phyloP scores from a whole-genome alignment of 2,797 vertebrate genomes.

The Poecilia picta region DNA sequence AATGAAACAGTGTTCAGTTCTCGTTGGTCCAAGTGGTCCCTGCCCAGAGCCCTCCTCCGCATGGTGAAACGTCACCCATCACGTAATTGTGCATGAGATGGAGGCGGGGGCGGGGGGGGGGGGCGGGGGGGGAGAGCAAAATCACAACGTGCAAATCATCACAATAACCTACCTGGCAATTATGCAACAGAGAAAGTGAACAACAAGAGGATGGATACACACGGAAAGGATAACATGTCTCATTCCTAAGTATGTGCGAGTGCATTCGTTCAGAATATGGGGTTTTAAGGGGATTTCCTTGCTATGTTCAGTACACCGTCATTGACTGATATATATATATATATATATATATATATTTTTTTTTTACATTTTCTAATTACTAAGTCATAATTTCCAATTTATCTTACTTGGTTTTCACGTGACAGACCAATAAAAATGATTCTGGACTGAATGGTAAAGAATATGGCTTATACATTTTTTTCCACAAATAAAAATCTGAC shows the following conservation, averaged over 20 bases:
- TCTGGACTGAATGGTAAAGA: neutral
- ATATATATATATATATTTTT: no score
- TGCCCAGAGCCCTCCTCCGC: slow-evolving; percentile 82
- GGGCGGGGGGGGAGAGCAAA: slow-evolving; percentile 70
- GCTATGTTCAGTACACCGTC: neutral
- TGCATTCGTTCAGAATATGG: neutral
- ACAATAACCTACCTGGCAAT: slow-evolving; percentile 76
- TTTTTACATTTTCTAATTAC: neutral
- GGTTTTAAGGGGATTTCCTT: neutral
- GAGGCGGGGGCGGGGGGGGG: no score
- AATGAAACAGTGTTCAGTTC: slow-evolving; percentile 79
- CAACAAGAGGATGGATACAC: neutral
- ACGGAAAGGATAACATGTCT: neutral
- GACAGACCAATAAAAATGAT: neutral
- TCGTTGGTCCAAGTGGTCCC: slow-evolving; percentile 79
- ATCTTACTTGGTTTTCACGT: neutral
- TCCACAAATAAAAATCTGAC: neutral
- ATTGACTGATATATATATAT: no score
- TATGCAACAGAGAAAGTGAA: slow-evolving; percentile 69
- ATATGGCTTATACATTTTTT: neutral
- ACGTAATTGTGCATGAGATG: slow-evolving; percentile 81
- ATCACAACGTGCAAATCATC: slow-evolving; percentile 76
- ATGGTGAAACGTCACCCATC: slow-evolving; percentile 81
- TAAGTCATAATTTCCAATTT: neutral
- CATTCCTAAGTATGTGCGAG: neutral